Evolutionary conservation across 2,797 vertebrate species (phyloP), one percentile per base, ranked within the genome.

Genomic region (Myoxocephalus aenaeus): DNA sequence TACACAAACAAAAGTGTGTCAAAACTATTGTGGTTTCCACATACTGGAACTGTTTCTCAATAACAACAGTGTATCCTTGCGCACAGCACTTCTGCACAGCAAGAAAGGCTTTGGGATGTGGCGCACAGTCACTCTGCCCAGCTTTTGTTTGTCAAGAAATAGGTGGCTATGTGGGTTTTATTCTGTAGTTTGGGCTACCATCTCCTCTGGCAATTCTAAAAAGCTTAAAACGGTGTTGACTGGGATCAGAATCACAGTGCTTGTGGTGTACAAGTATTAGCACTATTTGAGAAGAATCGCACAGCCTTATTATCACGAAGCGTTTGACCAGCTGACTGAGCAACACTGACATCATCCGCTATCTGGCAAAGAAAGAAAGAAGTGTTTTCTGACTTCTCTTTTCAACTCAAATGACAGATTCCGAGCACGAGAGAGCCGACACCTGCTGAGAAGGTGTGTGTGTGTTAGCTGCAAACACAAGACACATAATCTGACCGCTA

Each of bases 381-480:
- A 38, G 12, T 59, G 36, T 27, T 65, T 38, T 38, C 59, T 61
- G 65, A 77, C 42, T 59, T 51, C 44, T 54, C 51, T 59, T 40
- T 48, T 70, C 25, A 62, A 11, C 18, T 32, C 14, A 9, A 48
- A n/a, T 53, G 63, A 75, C 12, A 40, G 44, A 73, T 73, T 62
- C 77, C 73, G 73, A 61, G 53, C 59, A 27, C 1, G 22, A 61
- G 8, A 29, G 58, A 32, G 29, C 46, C 34, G 65, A 53, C 22
- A 14, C 77, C 59, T 66, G 77, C 77, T 62, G 65, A 48, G 64
- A 29, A 1, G 29, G 64, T 53, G 59, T 53, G 46, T 57, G 46
- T 48, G 46, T 50, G 53, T 54, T 54, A 7, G 54, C 34, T 42
- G 44, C 65, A 65, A 17, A 42, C 44, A 38, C 36, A 50, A 17